Percentiles rank a stretch among this genome's conserved stretches.
These are phyloP conservation scores for Lissonota sp. DNA, from an alignment of 2,888 invertebrate species.

Conservation along the genomic window DNA sequence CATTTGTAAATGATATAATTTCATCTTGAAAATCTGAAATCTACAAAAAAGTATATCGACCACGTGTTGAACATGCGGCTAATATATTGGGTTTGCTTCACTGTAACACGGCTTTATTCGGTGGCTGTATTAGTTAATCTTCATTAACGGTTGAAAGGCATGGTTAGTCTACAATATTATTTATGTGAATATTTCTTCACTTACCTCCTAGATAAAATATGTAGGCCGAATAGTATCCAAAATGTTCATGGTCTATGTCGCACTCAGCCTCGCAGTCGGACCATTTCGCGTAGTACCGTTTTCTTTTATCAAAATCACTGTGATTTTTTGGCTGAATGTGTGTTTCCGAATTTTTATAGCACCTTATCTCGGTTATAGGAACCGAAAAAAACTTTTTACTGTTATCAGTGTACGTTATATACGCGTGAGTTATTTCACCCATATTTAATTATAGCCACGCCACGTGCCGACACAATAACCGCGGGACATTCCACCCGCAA, in stretches of 20 bases:
- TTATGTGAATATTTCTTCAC: neutral
- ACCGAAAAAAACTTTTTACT: neutral
- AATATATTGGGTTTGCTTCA: too few species aligned
- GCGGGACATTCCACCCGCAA: neutral
- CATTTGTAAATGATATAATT: too few species aligned
- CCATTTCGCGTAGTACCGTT: neutral
- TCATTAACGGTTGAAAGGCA: neutral
- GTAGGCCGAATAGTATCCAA: slow-evolving; percentile 1
- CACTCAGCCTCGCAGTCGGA: neutral
- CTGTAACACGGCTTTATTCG: too few species aligned
- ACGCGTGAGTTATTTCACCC: neutral
- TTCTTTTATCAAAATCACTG: slow-evolving; percentile 1
- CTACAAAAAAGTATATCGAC: too few species aligned
- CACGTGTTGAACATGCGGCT: too few species aligned
- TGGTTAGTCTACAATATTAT: neutral
- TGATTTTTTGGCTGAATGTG: neutral
- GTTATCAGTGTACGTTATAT: neutral
- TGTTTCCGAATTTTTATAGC: neutral
- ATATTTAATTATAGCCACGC: neutral
- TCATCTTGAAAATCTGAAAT: too few species aligned
- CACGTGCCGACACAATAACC: neutral
- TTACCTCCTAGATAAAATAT: neutral
- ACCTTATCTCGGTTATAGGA: neutral
- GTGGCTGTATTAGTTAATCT: too few species aligned
- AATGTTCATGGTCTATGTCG: neutral